These are phyloP conservation scores for Papilio dardanus DNA, from an alignment of 1,140 invertebrate genomes.

Conservation along the genomic window DNA sequence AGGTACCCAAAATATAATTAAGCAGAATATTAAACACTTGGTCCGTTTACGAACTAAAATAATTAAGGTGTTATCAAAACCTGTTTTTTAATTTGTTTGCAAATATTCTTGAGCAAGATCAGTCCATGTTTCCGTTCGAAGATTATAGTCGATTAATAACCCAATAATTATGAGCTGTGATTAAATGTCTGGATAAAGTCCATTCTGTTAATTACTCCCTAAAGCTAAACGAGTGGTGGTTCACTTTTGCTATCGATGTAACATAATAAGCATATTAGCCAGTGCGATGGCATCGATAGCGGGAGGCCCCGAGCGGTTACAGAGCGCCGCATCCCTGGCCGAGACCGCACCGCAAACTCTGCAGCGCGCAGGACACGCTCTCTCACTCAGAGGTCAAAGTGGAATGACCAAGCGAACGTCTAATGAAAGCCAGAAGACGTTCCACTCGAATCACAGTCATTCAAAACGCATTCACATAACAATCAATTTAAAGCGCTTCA, in stretches of 20 bases:
- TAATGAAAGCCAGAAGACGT: slow-evolving; percentile 73
- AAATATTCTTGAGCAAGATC: slow-evolving; percentile 36
- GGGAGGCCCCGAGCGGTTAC: slow-evolving; percentile 58
- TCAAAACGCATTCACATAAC: slow-evolving; percentile 73
- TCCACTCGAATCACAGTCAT: slow-evolving; percentile 75
- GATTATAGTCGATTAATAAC: slow-evolving; percentile 45
- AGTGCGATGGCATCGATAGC: slow-evolving; percentile 74
- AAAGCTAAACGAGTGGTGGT: slow-evolving; percentile 73
- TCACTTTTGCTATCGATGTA: slow-evolving; percentile 76
- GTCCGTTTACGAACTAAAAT: background rate
- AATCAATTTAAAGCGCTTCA: slow-evolving; percentile 76
- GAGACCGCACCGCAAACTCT: background rate
- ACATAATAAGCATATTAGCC: slow-evolving; percentile 80
- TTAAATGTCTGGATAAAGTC: slow-evolving; percentile 76
- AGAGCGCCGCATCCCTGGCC: slow-evolving; percentile 48
- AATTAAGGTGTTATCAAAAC: background rate
- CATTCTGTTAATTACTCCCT: slow-evolving; percentile 81
- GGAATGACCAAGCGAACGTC: slow-evolving; percentile 77
- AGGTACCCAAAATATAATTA: slow-evolving; percentile 7
- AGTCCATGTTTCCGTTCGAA: slow-evolving; percentile 9
- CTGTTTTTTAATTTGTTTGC: background rate
- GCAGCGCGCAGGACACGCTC: slow-evolving; percentile 47
- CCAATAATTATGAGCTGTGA: slow-evolving; percentile 75
- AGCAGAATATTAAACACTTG: background rate
- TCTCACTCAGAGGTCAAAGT: slow-evolving; percentile 71